Evolutionary conservation across 1,140 invertebrate genomes (phyloP), one percentile per base, ranked within the genome.

Genomic region (Linepithema humile): DNA sequence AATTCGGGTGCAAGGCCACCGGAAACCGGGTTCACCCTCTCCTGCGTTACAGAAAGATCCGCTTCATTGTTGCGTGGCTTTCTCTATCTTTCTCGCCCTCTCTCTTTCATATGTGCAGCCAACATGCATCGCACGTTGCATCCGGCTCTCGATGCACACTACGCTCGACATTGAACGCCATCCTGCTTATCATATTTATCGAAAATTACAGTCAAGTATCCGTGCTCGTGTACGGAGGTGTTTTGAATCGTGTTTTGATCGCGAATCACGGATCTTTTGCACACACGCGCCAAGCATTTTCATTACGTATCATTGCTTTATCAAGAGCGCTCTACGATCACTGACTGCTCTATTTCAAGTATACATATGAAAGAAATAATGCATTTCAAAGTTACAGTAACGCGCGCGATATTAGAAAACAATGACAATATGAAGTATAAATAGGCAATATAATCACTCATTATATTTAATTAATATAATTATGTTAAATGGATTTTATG

Each of bases 1-100:
- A 94, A 93, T 94, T 94, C 89, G 91, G 90, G 91, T 93, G 91
- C 93, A 93, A 94, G 93, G 93, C 92, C 93, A 94, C 89, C 88
- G 92, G 88, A 91, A 92, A 92, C 89, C 74, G 80, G 62, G 78
- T 82, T 78, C 77, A 73, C 85, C 82, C 67, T 86, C 75, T 87
- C 59, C 45, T 55, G 59, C 80, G 64, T 73, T 55, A 78, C 50
- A 67, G 70, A 86, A 70, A 55, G 53, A 88, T 86, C 73, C 62
- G 53, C 48, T 50, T 70, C 72, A 43, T 53, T 62, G 83, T 77
- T 17, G 32, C 43, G 29, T 40, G 38, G 1, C 17, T 29, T 38
- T 65, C 23, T 6, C 10, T 23, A 15, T 59, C 20, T 32, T 3
- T 40, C 4, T 32, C 20, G 59, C n/a, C 50, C 43, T 7, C 10